These are phyloP conservation scores for Polyommatus iphigenia DNA, from an alignment of 2,888 invertebrate species.

Conservation along the genomic window DNA sequence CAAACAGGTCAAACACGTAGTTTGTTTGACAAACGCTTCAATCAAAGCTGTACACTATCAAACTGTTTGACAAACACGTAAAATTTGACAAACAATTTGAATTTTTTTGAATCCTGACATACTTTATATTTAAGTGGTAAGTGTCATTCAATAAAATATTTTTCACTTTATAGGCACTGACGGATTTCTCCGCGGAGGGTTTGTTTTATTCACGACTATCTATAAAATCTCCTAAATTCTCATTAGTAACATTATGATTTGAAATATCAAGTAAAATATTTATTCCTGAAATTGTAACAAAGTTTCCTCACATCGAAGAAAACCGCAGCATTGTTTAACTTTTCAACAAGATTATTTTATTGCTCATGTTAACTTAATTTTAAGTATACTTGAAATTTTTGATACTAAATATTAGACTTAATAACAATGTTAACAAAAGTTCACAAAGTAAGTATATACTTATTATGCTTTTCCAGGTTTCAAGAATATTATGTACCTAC, in stretches of 20 bases:
- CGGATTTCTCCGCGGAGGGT: too few relatives aligned
- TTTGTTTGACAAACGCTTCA: too few relatives aligned
- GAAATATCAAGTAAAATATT: neutral
- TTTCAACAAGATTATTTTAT: neutral
- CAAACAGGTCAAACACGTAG: too few relatives aligned
- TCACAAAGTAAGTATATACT: too few relatives aligned
- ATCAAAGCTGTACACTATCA: too few relatives aligned
- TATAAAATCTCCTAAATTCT: neutral
- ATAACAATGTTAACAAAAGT: neutral
- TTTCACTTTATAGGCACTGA: conserved; percentile 26
- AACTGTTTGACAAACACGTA: too few relatives aligned
- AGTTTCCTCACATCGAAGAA: neutral
- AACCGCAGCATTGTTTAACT: conserved; percentile 7
- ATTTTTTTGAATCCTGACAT: too few relatives aligned
- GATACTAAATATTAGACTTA: neutral
- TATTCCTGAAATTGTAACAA: neutral
- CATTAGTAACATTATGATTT: neutral
- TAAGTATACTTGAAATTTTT: neutral
- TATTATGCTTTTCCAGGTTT: too few relatives aligned
- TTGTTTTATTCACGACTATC: neutral
- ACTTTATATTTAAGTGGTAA: too few relatives aligned
- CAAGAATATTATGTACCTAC: too few relatives aligned
- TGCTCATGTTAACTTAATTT: neutral
- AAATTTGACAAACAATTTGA: too few relatives aligned
- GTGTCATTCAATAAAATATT: too few relatives aligned